Evolutionary conservation across 1,140 invertebrate species (phyloP).

Genomic region (Meteorus sp.): DNA sequence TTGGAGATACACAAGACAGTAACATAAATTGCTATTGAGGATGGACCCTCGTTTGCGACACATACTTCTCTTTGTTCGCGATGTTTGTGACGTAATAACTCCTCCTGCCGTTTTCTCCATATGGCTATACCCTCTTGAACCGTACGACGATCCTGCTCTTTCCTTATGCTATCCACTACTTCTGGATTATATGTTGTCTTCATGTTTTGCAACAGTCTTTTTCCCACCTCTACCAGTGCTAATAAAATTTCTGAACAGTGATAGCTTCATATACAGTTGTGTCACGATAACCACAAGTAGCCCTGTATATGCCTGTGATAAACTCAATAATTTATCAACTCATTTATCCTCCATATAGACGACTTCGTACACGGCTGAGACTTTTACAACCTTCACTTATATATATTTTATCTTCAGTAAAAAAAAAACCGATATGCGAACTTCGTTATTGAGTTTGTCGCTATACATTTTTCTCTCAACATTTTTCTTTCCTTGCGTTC

Average conservation of each 20-base stretch:
- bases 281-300: neutral
- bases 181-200: slow-evolving; percentile 49
- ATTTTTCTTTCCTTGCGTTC: too few species aligned
- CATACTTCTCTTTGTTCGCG: slow-evolving; percentile 53
- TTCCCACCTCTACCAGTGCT: neutral
- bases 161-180: slow-evolving; percentile 41
- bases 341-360: neutral
- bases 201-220: slow-evolving; percentile 42
- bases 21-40: slow-evolving; percentile 22
- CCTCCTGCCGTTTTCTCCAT: slow-evolving; percentile 49
- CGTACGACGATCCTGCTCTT: slow-evolving; percentile 41
- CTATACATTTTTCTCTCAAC: too few species aligned
- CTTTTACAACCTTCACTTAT: neutral
- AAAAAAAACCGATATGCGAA: too few species aligned
- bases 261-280: too few species aligned
- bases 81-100: slow-evolving; percentile 50
- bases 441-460: too few species aligned
- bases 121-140: slow-evolving; percentile 46
- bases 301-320: neutral
- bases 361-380: neutral
- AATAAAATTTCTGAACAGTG: slow-evolving; percentile 5
- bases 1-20: too few species aligned
- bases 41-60: slow-evolving; percentile 14
- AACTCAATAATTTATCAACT: neutral
- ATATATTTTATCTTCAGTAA: neutral